Evolutionary conservation across 1,140 invertebrate genomes (phyloP), one percentile per base, ranked within the genome.

Genomic region (Agrypnia vestita): DNA sequence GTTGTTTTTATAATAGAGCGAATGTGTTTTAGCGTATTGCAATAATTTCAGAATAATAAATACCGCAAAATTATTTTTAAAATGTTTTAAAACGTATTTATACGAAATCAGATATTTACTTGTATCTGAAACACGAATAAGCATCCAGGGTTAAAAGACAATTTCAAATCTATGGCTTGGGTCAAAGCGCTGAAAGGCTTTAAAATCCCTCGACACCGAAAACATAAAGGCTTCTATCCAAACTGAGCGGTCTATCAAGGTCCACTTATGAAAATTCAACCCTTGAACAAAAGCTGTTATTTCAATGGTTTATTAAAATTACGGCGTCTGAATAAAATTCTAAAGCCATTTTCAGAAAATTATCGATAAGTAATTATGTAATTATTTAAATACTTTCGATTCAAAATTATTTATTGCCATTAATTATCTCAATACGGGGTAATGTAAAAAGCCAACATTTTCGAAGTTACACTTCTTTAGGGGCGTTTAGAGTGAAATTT

Each of bases 261-360:
- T 35, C 35, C 61, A 64, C 61, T 64, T 64, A 64, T 13, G 61
- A 43, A 25, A 64, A 64, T 25, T 13, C 13, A 17, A 44, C 61
- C 61, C 61, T 59, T 25, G 35, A 62, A 64, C 35, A 64, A 64
- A 64, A 25, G 21, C 61, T 64, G 61, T 64, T 64, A 13, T 64
- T 64, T 64, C 35, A 59, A 8, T 25, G 61, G 12, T 35, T 64
- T 64, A 43, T 43, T 43, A 25, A 64, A 64, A 64, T 64, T 12
- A 15, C 8, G 49, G 11, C 8, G 25, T 35, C 25, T 35, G 25
- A 35, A 35, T 35, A 35, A 35, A 35, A 35, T 35, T 35, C 25
- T 35, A 35, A 35, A 35, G 25, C 25, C 6, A 6, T 35, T 35
- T 35, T 35, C 25, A 35, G 25, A 35, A 35, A 35, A 35, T 35